Percentiles rank a stretch among this genome's conserved stretches.
These are phyloP conservation scores for Bombus terrestris DNA, from an alignment of 1,140 invertebrate genomes.

Conservation along the genomic window DNA sequence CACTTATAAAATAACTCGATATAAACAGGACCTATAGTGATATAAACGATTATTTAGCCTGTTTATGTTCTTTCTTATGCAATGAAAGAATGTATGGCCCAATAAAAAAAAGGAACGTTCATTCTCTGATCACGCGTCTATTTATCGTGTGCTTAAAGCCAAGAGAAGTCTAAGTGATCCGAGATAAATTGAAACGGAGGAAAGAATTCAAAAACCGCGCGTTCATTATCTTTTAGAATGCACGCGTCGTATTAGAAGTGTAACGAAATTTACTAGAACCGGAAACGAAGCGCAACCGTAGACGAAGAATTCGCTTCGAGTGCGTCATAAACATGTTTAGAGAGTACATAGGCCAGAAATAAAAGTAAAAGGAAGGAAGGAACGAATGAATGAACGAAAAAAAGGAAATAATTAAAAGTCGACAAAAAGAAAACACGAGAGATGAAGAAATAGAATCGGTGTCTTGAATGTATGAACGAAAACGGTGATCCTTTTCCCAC, in stretches of 20 bases:
- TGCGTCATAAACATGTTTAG: constrained; percentile 66
- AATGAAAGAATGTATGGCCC: constrained; percentile 40
- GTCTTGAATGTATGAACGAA: constrained; percentile 42
- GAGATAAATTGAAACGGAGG: constrained; percentile 13
- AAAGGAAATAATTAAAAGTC: not conserved
- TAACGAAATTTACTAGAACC: constrained; percentile 8
- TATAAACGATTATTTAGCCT: constrained; percentile 6
- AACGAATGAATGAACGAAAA: not conserved
- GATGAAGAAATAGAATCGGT: constrained; percentile 13
- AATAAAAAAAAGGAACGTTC: constrained; percentile 19
- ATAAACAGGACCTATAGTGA: not conserved
- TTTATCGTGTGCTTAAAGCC: not conserved
- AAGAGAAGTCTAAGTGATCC: constrained; percentile 13
- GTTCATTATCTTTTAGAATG: constrained; percentile 50
- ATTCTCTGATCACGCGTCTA: not conserved
- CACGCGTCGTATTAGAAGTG: constrained; percentile 52
- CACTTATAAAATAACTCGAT: constrained; percentile 2
- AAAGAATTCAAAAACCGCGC: constrained; percentile 24
- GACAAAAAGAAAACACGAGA: not conserved
- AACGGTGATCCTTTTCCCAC: constrained; percentile 10
- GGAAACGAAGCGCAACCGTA: constrained; percentile 29
- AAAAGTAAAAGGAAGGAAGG: constrained; percentile 44
- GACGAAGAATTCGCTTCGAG: constrained; percentile 23
- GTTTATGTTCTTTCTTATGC: constrained; percentile 35
- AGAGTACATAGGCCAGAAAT: constrained; percentile 70